A percentile compares a stretch with the other conserved stretches of the same genome.
Evolutionary conservation across 2,113 vertebrate species (phyloP).

Genomic region (Oncorhynchus clarkii): DNA sequence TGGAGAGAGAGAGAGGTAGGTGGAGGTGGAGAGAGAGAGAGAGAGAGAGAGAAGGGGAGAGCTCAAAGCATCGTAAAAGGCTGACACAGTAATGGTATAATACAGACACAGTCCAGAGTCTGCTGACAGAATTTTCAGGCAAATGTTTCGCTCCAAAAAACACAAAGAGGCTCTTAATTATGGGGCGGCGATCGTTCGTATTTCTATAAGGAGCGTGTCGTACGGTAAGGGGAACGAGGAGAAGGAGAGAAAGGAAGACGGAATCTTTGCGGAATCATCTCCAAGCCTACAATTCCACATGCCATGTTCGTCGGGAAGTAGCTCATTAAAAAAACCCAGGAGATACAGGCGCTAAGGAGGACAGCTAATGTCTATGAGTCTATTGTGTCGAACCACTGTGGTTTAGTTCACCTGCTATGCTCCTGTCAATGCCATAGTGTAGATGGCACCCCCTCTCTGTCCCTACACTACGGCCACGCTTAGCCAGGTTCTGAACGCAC

Average conservation of each 20-base stretch:
- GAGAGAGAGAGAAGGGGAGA: not conserved
- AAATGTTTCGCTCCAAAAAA: constrained; percentile 30
- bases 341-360: constrained; percentile 7
- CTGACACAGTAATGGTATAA: constrained; percentile 64
- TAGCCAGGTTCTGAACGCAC: not conserved
- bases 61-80: constrained; percentile 40
- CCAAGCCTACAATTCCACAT: constrained; percentile 63
- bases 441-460: constrained; percentile 10
- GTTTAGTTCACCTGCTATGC: not conserved
- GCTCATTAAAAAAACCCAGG: constrained; percentile 63
- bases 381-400: not conserved
- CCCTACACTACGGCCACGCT: too few species aligned
- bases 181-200: constrained; percentile 55
- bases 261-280: constrained; percentile 52
- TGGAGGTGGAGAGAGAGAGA: too few species aligned
- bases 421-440: not conserved
- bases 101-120: constrained; percentile 38
- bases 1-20: too few species aligned
- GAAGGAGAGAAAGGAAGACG: constrained; percentile 30
- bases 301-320: constrained; percentile 54
- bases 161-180: constrained; percentile 65
- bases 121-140: constrained; percentile 47
- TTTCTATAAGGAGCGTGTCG: constrained; percentile 9
- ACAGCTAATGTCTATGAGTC: not conserved
- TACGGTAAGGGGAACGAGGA: constrained; percentile 4